Evolutionary conservation across 2,888 invertebrate genomes (phyloP).

Genomic region (Lasius fuliginosus): DNA sequence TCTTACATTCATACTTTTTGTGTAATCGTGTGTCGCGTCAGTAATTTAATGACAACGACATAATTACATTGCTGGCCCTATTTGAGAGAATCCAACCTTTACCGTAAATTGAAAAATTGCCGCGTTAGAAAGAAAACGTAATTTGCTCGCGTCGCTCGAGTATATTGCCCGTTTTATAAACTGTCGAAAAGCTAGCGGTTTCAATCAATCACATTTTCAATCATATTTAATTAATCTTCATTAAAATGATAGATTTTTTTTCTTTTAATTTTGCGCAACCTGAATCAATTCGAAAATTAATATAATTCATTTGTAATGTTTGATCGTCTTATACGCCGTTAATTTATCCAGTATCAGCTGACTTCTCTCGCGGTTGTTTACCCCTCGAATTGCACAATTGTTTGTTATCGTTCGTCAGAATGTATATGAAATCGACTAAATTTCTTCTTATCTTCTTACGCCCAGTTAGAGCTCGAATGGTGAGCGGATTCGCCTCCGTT

Average conservation of each 20-base stretch:
- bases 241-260: not conserved
- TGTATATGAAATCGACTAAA: not conserved
- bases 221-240: not conserved
- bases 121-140: slow-evolving; percentile 11
- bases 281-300: not conserved
- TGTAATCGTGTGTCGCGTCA: not conserved
- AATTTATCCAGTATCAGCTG: not conserved
- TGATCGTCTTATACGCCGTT: not conserved
- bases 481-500: not conserved
- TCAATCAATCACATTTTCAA: not conserved
- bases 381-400: not conserved
- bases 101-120: slow-evolving; percentile 73
- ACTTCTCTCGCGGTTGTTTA: slow-evolving; percentile 16
- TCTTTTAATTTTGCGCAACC: not conserved
- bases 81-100: slow-evolving; percentile 56
- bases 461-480: not conserved
- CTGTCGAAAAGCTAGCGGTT: not conserved
- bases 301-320: not conserved
- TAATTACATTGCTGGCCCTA: slow-evolving; percentile 41
- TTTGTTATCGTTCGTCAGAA: not conserved
- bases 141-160: not conserved
- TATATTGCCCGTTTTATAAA: not conserved
- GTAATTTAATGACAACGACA: slow-evolving; percentile 32
- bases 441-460: slow-evolving; percentile 17
- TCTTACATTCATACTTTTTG: slow-evolving; percentile 14